These are phyloP conservation scores for Drosophila engyochracea DNA, from an alignment of 2,888 invertebrate genomes.

Conservation along the genomic window DNA sequence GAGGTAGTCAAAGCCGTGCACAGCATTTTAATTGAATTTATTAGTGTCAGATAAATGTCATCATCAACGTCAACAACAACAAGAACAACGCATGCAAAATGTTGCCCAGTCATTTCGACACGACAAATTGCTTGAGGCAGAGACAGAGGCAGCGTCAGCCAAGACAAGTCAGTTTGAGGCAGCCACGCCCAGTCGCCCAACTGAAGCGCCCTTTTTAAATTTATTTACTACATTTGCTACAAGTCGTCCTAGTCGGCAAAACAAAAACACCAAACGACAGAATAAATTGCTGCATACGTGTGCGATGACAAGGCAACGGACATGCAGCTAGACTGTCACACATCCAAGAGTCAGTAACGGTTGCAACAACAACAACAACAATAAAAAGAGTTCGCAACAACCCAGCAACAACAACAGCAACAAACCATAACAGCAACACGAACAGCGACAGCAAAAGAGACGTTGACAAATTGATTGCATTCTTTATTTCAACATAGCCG, in stretches of 20 bases:
- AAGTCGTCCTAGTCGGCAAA: slow-evolving; percentile 29
- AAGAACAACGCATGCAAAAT: slow-evolving; percentile 34
- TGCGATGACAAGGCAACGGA: slow-evolving; percentile 68
- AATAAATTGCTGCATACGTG: slow-evolving; percentile 77
- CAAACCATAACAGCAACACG: slow-evolving; percentile 20
- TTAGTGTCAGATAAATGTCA: slow-evolving; percentile 75
- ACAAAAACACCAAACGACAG: slow-evolving; percentile 55
- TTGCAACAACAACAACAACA: slow-evolving; percentile 17
- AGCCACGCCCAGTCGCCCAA: slow-evolving; percentile 47
- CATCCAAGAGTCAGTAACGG: slow-evolving; percentile 33
- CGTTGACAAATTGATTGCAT: slow-evolving; percentile 81
- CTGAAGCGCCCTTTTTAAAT: slow-evolving; percentile 65
- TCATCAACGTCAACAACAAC: slow-evolving; percentile 45
- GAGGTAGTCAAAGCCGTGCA: slow-evolving; percentile 44
- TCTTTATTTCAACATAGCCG: slow-evolving; percentile 69
- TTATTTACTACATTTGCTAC: slow-evolving; percentile 67
- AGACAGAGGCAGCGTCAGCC: neutral
- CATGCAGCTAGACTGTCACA: slow-evolving; percentile 38
- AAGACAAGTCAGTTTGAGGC: neutral
- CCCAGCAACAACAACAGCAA: slow-evolving; percentile 1
- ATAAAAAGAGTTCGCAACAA: slow-evolving; percentile 5
- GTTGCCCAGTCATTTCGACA: slow-evolving; percentile 63
- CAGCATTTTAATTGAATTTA: slow-evolving; percentile 77
- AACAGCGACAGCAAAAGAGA: slow-evolving; percentile 43
- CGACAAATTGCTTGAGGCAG: slow-evolving; percentile 57